phyloP scores from a whole-genome alignment of 2,797 vertebrate genomes.

The Typhlichthys eigenmanni region DNA sequence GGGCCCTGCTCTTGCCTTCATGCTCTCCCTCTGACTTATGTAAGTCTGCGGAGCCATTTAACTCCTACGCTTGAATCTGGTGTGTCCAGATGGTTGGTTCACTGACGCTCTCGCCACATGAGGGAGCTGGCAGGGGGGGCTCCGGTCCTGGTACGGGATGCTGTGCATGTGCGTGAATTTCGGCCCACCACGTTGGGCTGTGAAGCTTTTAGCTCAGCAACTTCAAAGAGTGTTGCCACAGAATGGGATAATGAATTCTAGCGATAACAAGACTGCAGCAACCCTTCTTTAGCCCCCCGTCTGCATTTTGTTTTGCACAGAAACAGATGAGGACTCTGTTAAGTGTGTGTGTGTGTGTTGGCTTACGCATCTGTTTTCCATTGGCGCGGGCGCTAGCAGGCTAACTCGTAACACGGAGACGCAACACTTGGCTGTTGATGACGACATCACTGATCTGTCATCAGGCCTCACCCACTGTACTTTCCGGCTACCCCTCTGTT shows the following conservation, averaged over 20 bases:
- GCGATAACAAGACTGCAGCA: background rate
- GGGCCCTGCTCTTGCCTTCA: slow-evolving; percentile 4
- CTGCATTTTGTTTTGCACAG: too few species aligned
- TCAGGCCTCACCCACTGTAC: background rate
- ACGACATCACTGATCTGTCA: background rate
- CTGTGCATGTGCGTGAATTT: background rate
- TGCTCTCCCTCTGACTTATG: slow-evolving; percentile 44
- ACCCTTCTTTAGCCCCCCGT: too few species aligned
- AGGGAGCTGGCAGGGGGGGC: slow-evolving; percentile 12
- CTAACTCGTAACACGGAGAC: background rate
- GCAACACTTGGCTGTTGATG: slow-evolving; percentile 3
- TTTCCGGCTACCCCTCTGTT: background rate
- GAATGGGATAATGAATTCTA: slow-evolving; percentile 3
- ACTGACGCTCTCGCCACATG: slow-evolving; percentile 30
- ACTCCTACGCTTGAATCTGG: slow-evolving; percentile 47
- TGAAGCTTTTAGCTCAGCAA: background rate
- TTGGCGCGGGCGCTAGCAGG: slow-evolving; percentile 1
- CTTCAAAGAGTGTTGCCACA: background rate
- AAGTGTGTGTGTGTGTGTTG: background rate
- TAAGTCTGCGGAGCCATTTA: slow-evolving; percentile 58
- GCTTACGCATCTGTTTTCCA: slow-evolving; percentile 12
- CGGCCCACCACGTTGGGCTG: background rate
- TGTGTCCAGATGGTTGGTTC: slow-evolving; percentile 65
- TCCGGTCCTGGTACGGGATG: background rate
- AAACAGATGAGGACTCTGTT: background rate